These are phyloP conservation scores for Thamnophis sirtalis DNA, from an alignment of 2,113 vertebrate species.

Conservation along the genomic window DNA sequence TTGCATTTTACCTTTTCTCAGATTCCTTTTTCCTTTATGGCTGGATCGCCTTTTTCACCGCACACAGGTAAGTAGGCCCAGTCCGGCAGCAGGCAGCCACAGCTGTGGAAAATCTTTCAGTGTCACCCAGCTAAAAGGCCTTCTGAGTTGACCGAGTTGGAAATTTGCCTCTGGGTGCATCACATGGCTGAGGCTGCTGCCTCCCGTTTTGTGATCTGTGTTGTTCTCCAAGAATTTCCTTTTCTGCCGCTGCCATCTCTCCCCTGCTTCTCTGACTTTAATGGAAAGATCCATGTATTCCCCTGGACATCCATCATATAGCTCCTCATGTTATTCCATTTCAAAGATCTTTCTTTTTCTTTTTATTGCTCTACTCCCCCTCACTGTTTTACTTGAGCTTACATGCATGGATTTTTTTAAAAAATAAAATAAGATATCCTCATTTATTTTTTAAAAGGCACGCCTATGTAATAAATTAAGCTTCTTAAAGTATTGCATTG, in stretches of 20 bases:
- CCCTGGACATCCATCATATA: neutral
- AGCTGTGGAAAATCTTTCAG: constrained; percentile 33
- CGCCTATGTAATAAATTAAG: neutral
- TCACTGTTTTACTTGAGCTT: neutral
- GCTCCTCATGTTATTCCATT: neutral
- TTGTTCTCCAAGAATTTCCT: constrained; percentile 32
- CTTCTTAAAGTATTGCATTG: neutral
- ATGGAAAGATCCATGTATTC: constrained; percentile 14
- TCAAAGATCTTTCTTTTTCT: neutral
- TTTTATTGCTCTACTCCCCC: neutral
- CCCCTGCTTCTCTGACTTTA: neutral
- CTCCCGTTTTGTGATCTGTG: neutral
- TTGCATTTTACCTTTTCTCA: neutral
- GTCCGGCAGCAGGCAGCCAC: neutral
- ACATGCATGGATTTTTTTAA: neutral
- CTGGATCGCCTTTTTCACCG: neutral
- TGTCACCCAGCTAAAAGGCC: constrained; percentile 32
- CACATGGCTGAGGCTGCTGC: constrained; percentile 5
- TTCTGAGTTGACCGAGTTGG: neutral
- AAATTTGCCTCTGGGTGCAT: constrained; percentile 24
- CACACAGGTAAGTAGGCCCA: constrained; percentile 13
- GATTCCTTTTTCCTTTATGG: neutral
- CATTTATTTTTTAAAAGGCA: neutral
- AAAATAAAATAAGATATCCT: neutral
- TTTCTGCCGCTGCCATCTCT: neutral